These are phyloP conservation scores for Bombylius discolor DNA, from an alignment of 2,888 invertebrate species.

Conservation along the genomic window DNA sequence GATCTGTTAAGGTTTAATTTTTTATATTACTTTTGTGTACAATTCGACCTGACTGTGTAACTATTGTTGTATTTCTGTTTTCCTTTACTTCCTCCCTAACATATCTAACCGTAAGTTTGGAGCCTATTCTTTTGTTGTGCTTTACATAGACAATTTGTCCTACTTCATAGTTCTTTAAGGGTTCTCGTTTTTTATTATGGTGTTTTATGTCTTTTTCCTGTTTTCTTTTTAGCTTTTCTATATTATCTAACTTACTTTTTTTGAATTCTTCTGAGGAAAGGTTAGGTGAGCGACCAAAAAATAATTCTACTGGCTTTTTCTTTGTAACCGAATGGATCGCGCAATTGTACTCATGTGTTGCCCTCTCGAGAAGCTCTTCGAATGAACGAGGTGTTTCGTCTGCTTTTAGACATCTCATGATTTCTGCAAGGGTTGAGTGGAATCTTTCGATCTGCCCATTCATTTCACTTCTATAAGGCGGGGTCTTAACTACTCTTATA, in stretches of 20 bases:
- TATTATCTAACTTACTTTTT: slow-evolving; percentile 6
- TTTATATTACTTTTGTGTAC: background rate
- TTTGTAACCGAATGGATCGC: slow-evolving; percentile 12
- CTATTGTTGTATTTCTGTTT: background rate
- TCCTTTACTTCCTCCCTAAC: slow-evolving; percentile 11
- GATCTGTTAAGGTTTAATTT: background rate
- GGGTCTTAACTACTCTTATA: slow-evolving; percentile 11
- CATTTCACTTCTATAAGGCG: slow-evolving; percentile 11
- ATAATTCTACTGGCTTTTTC: slow-evolving; percentile 13
- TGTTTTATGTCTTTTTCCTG: slow-evolving; percentile 8
- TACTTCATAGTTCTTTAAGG: slow-evolving; percentile 9
- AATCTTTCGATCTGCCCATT: slow-evolving; percentile 14
- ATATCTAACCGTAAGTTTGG: slow-evolving; percentile 11
- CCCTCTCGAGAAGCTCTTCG: slow-evolving; percentile 11
- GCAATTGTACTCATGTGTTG: slow-evolving; percentile 12
- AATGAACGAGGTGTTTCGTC: slow-evolving; percentile 7
- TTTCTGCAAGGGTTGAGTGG: slow-evolving; percentile 14
- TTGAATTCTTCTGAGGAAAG: slow-evolving; percentile 11
- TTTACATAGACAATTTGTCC: slow-evolving; percentile 12
- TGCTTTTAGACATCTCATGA: slow-evolving; percentile 13
- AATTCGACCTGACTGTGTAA: background rate
- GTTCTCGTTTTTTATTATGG: slow-evolving; percentile 13
- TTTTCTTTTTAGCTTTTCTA: slow-evolving; percentile 10
- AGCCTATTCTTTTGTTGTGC: slow-evolving; percentile 14
- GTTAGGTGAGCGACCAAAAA: slow-evolving; percentile 9